phyloP scores from a whole-genome alignment of 2,113 vertebrate species.

The Alouatta palliata region DNA sequence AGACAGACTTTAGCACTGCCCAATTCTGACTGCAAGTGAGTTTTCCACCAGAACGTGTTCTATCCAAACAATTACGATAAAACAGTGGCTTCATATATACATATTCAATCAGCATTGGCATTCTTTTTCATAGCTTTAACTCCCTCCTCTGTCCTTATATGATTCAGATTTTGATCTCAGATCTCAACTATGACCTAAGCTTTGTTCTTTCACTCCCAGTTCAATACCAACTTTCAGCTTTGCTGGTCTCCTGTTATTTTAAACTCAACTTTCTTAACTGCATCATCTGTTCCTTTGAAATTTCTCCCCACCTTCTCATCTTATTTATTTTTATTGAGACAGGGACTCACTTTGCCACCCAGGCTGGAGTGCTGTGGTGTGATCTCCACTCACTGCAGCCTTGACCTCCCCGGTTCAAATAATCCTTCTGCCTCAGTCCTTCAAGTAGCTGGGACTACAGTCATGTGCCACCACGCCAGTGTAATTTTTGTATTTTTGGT shows the following conservation, averaged over 20 bases:
- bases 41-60: conserved; percentile 19
- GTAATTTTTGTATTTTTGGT: too few species aligned
- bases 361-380: too few species aligned
- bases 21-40: conserved; percentile 21
- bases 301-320: background rate
- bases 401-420: too few species aligned
- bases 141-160: background rate
- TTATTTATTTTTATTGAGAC: background rate
- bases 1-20: conserved; percentile 39
- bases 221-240: background rate
- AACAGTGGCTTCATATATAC: background rate
- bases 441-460: too few species aligned
- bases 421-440: too few species aligned
- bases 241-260: background rate
- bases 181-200: background rate
- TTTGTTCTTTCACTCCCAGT: background rate
- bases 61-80: conserved; percentile 6
- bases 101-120: background rate
- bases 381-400: too few species aligned
- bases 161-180: background rate
- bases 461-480: too few species aligned
- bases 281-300: background rate
- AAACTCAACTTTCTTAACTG: background rate
- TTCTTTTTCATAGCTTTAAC: background rate
- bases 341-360: too few species aligned